phyloP scores from a whole-genome alignment of 2,797 vertebrate species.

The Gymnocypris eckloni region DNA sequence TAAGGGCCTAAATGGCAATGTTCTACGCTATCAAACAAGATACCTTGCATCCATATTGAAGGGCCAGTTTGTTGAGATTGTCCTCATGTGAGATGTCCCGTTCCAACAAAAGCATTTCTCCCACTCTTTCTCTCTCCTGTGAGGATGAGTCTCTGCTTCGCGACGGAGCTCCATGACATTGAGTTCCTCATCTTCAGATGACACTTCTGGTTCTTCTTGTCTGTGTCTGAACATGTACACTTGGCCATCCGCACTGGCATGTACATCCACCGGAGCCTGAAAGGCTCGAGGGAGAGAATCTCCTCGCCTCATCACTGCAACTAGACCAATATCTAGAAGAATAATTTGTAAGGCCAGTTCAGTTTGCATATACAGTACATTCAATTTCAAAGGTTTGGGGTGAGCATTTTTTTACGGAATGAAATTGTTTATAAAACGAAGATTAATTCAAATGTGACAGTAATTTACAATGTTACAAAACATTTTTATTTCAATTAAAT shows the following conservation, averaged over 20 bases:
- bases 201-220: constrained; percentile 71
- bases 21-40: constrained; percentile 28
- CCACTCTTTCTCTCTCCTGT: constrained; percentile 55
- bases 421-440: too few relatives aligned
- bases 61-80: constrained; percentile 91
- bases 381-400: neutral
- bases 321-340: neutral
- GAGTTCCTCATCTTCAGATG: constrained; percentile 84
- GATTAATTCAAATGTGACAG: neutral
- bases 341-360: neutral
- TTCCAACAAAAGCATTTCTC: constrained; percentile 82
- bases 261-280: constrained; percentile 86
- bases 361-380: neutral
- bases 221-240: constrained; percentile 83
- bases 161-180: constrained; percentile 76
- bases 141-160: constrained; percentile 69
- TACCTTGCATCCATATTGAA: constrained; percentile 95
- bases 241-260: constrained; percentile 82
- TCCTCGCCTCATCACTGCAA: constrained; percentile 80
- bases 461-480: neutral
- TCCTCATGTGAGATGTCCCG: constrained; percentile 82
- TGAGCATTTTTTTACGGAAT: neutral
- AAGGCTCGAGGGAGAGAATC: constrained; percentile 78
- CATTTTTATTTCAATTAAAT: neutral
- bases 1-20: neutral